Evolutionary conservation across 2,888 invertebrate genomes (phyloP), one percentile per base, ranked within the genome.

Genomic region (Caenorhabditis becei): DNA sequence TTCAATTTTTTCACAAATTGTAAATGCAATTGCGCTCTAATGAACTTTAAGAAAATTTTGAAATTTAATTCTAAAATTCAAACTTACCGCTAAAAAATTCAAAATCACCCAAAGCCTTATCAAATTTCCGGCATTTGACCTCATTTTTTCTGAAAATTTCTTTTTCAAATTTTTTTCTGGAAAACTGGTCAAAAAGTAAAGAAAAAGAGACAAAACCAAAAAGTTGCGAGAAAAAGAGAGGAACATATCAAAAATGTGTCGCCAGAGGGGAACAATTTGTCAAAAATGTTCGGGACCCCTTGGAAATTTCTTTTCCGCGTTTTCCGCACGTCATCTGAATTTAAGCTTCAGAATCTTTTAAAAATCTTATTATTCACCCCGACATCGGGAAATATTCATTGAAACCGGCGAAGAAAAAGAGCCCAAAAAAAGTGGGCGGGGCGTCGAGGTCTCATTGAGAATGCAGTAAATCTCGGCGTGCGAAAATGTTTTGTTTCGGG

Each of bases 401-500:
- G 63, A 35, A 49, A 37, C n/a, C 16, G 2, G 23, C 3, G 51
- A n/a, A 58, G 35, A 58, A 58, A 26, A 28, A 5, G 28, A 62
- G 62, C 37, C 20, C 14, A 18, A 16, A 47, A 32, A 35, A 44
- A 26, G 16, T 49, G 63, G 51, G 51, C 51, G 51, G 63, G 51
- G 41, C 10, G 10, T 10, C 10, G 41, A 41, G 56, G 24, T 32
- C 65, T 74, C 56, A 74, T 74, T 65, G 58, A 37, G 66, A 74
- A 74, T 74, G 65, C 65, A 74, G 74, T 77, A 67, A 67, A 77
- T 77, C 67, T 67, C 41, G 61, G 66, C 66, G 75, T 67, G 67
- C 35, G 67, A 77, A 77, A 77, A 67, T 44, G 26, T 32, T 41
- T 41, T 41, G 41, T 41, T 3, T 41, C 35, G 35, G 26, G n/a